Evolutionary conservation across 2,888 invertebrate genomes (phyloP), one percentile per base, ranked within the genome.

Genomic region (Phortica okadai): DNA sequence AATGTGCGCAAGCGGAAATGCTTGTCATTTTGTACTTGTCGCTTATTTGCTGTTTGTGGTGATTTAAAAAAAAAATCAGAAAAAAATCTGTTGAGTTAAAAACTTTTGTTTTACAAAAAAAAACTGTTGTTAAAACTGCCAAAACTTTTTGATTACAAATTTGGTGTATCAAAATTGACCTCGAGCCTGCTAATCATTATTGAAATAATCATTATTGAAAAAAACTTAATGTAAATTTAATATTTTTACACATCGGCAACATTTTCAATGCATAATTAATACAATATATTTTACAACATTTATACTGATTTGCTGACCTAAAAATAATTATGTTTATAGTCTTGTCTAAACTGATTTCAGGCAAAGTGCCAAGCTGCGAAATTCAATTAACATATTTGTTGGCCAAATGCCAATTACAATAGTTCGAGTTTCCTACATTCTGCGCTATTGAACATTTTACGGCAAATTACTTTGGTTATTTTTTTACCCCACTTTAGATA

Each of bases 351-450:
- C 16, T 50, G 16, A 45, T 7, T 69, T 42, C 45, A 45, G 69
- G 69, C 69, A 69, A n/a, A 6, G n/a, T 69, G 69, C 69, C 67
- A 44, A 69, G 45, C 21, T 16, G 44, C 21, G 45, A 21, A 69
- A 69, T 45, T 44, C 16, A 69, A 69, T 69, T 45, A 69, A 69
- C 69, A 69, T 69, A 45, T 69, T 10, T 14, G 16, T 45, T 69
- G 69, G 69, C 69, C 33, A 11, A 8, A 21, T 16, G 50, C 69
- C 69, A 69, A 69, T 69, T n/a, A n/a, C n/a, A n/a, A n/a, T 45
- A 45, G 69, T 21, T 21, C 16, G 16, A 16, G 16, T 62, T 62
- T 6, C 21, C 50, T 50, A 5, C 50, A 8, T 50, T 14, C 10
- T 11, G 8, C 14, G 50, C 50, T 2, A 14, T 50, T 11, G 50